phyloP scores from a whole-genome alignment of 2,888 invertebrate genomes.

The Dynastes tityus region DNA sequence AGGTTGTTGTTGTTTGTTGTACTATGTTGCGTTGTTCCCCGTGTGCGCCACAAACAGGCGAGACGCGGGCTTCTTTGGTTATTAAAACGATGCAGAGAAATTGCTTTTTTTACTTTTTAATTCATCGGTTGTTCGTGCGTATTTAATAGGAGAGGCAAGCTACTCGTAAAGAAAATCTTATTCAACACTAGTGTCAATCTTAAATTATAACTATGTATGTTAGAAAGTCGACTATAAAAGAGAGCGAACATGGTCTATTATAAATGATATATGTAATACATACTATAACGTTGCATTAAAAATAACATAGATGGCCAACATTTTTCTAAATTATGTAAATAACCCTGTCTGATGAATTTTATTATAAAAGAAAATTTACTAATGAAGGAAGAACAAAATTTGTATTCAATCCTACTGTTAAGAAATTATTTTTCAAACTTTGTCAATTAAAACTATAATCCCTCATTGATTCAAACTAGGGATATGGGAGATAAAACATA shows the following conservation, averaged over 20 bases:
- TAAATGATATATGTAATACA: neutral
- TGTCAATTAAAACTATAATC: too few species aligned
- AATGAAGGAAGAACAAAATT: too few species aligned
- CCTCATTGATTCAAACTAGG: too few species aligned
- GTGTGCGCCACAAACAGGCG: conserved; percentile 16
- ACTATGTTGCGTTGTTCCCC: conserved; percentile 27
- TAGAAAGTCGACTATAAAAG: neutral
- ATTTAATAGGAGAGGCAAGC: neutral
- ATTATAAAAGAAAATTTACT: too few species aligned
- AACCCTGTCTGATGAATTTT: too few species aligned
- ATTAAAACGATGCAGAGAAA: conserved; percentile 16
- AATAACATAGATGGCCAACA: too few species aligned
- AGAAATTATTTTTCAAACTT: too few species aligned
- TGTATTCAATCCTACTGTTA: too few species aligned
- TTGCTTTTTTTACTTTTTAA: conserved; percentile 4
- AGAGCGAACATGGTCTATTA: neutral
- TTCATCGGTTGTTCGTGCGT: neutral
- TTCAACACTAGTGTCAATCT: neutral
- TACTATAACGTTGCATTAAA: neutral
- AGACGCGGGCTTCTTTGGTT: conserved; percentile 1
- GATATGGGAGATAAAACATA: too few species aligned
- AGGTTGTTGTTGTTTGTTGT: conserved; percentile 49
- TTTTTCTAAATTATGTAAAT: too few species aligned
- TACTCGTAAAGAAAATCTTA: neutral
- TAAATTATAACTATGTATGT: neutral